phyloP scores from a whole-genome alignment of 2,113 vertebrate genomes.

The Aptenodytes forsteri region DNA sequence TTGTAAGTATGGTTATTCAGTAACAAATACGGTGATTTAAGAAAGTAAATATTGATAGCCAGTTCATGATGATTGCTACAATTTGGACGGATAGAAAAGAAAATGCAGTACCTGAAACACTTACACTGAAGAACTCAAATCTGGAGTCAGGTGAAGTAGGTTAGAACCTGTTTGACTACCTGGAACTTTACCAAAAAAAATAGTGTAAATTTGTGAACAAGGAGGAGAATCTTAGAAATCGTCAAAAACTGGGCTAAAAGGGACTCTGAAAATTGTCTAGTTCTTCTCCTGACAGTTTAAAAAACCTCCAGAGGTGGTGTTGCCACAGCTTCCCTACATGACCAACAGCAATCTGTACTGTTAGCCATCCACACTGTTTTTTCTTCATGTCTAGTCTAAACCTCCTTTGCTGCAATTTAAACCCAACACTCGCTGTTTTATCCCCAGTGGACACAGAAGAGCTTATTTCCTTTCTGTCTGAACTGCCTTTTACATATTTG shows the following conservation, averaged over 20 bases:
- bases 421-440: background rate
- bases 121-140: background rate
- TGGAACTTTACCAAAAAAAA: background rate
- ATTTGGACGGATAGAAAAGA: slow-evolving; percentile 25
- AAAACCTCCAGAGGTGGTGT: background rate
- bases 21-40: slow-evolving; percentile 28
- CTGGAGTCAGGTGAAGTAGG: background rate
- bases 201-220: background rate
- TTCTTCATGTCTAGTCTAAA: background rate
- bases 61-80: slow-evolving; percentile 2
- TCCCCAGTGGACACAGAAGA: background rate
- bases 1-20: background rate
- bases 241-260: background rate
- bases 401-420: background rate
- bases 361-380: background rate
- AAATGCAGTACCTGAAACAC: slow-evolving; percentile 37
- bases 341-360: background rate
- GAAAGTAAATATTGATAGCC: slow-evolving; percentile 47
- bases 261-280: background rate
- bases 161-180: background rate
- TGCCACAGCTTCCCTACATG: background rate
- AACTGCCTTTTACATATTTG: background rate
- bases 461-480: background rate
- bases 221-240: background rate
- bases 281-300: background rate